Evolutionary conservation across 2,888 invertebrate species (phyloP), one percentile per base, ranked within the genome.

Genomic region (Nebria salina): DNA sequence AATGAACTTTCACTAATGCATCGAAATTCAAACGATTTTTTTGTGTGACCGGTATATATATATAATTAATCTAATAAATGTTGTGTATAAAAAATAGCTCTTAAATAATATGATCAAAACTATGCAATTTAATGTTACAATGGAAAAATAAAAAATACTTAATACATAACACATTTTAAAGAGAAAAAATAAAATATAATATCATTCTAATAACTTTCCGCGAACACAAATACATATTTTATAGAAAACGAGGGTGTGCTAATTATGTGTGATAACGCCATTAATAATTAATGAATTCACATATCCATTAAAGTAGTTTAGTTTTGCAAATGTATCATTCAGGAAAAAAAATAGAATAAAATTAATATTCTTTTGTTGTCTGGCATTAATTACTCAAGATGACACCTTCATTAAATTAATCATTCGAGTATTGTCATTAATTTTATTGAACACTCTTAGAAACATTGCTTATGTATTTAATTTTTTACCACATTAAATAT

Each of bases 281-380:
- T 79, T 74, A 79, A 79, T 79, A 68, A 79, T 75, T 79, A 79
- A 75, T 79, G 74, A 75, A 79, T 79, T 75, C 68, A 15, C 66
- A 13, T 15, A 70, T 54, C 13, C 54, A 13, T 54, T 54, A 54
- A 54, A 11, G 8, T 54, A 54, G 8, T 54, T 54, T 54, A 54
- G 54, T 11, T 11, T 13, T 54, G 8, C 11, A 2, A 34, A 34
- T 34, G 34, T 54, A 5, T 11, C 54, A 3, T 54, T 2, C 8
- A 54, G 54, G 34, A 34, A 34, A 54, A 7, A 54, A 54, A 54
- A 54, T 7, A 8, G 2, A 54, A 54, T 54, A 8, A 54, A 54
- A 54, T 54, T 54, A 54, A 54, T 54, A 54, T 7, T 54, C 54
- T 13, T 54, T 54, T 54, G 54, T 54, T 54, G 54, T 54, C 54